Base-by-base conservation (phyloP, 2,888 invertebrate species). In the Lacanobia wlatinum region DNA sequence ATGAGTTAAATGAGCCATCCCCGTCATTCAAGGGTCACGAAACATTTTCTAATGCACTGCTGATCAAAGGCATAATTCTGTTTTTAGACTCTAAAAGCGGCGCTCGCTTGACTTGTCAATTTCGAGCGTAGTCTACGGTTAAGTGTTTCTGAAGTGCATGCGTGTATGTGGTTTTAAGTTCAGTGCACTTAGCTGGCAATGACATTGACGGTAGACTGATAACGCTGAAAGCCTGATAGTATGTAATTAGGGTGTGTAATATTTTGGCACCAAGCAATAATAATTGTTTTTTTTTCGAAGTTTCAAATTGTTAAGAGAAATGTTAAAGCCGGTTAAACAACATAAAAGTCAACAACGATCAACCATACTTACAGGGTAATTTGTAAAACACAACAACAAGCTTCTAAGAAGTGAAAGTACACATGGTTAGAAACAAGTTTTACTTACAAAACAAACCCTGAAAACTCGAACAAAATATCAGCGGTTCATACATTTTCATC, bases 31-130 rank as follows among this genome's bases (percentile, higher is more conserved):
- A 68, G 61, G 71, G 68, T 58, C 74, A 60, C 23, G 16, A 16
- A 16, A 59, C 50, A 8, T 3, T 63, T 50, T n/a, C 12, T 64
- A 55, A 82, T 72, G 75, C 84, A 70, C 75, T 38, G 63, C 48
- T 84, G 82, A 84, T 84, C 72, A 84, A 84, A 82, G 70, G 58
- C 23, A 61, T 10, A 53, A 65, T 56, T 46, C 55, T 70, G 48
- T 70, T 82, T 80, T 78, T 73, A 67, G 46, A 38, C 50, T 53
- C 48, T 68, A 48, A 8, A 63, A 59, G 23, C 53, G 38, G 38
- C 12, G 18, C 28, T 62, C 66, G 60, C 43, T 64, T 82, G 73
- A 78, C 70, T 82, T 64, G 68, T 46, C 83, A 70, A 67, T 77
- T 69, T 53, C 9, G 14, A 62, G 9, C 6, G 14, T 58, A 59